phyloP scores from a whole-genome alignment of 2,113 vertebrate genomes.

The Quiscalus mexicanus region DNA sequence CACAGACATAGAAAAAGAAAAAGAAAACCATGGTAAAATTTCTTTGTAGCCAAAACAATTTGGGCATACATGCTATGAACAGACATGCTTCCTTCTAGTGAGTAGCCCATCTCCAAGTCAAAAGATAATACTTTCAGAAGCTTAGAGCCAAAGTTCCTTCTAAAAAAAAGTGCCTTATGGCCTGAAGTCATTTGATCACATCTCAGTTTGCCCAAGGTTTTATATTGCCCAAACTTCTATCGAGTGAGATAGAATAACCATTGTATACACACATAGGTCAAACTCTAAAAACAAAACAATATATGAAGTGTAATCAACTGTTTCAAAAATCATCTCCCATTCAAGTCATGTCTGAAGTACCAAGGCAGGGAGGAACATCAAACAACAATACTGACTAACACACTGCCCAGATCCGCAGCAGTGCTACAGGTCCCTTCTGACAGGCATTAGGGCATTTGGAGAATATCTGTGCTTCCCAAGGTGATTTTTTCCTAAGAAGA shows the following conservation, averaged over 20 bases:
- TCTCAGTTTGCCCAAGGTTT: not conserved
- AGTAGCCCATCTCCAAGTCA: not conserved
- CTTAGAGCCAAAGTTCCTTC: not conserved
- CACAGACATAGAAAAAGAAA: not conserved
- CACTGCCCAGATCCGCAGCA: conserved; percentile 26
- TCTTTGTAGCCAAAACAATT: not conserved
- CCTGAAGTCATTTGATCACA: not conserved
- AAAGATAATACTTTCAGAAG: conserved; percentile 2
- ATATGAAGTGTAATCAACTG: conserved; percentile 19
- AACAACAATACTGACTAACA: conserved; percentile 49
- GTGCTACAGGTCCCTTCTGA: conserved; percentile 29
- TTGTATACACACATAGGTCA: not conserved
- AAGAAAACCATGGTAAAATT: not conserved
- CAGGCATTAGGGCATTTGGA: conserved; percentile 17
- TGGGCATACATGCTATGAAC: not conserved
- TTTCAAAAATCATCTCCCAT: conserved; percentile 14
- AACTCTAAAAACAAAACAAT: not conserved
- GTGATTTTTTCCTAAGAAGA: not conserved
- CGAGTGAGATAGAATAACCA: conserved; percentile 26
- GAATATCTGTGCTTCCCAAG: not conserved
- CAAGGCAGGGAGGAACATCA: conserved; percentile 36
- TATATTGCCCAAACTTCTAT: not conserved
- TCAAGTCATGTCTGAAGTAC: conserved; percentile 55
- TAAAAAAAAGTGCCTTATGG: not conserved
- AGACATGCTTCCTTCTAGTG: not conserved